phyloP scores from a whole-genome alignment of 2,113 vertebrate species.

The Cinclus cinclus region DNA sequence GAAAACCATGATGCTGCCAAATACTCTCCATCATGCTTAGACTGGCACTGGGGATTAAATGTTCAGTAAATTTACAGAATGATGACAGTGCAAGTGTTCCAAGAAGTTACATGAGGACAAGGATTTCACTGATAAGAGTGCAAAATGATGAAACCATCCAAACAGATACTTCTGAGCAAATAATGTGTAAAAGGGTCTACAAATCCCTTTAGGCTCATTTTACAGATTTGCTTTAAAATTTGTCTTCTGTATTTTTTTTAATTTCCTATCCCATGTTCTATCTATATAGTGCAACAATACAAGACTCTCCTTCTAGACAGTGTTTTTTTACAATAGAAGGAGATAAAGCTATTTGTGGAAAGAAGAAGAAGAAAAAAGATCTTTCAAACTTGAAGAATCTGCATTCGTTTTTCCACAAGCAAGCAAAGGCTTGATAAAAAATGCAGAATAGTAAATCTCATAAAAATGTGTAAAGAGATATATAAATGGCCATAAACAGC shows the following conservation, averaged over 20 bases:
- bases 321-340: not conserved
- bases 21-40: not conserved
- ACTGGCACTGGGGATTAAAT: not conserved
- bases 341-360: not conserved
- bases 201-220: not conserved
- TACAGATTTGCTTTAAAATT: not conserved
- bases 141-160: not conserved
- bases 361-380: not conserved
- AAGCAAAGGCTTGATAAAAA: not conserved
- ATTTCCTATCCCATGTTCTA: not conserved
- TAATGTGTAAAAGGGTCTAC: not conserved
- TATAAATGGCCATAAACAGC: not conserved
- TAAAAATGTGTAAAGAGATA: not conserved
- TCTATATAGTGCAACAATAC: not conserved
- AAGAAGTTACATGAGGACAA: not conserved
- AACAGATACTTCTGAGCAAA: not conserved
- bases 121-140: not conserved
- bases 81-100: not conserved
- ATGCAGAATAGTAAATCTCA: not conserved
- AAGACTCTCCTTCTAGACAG: not conserved
- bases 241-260: not conserved
- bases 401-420: not conserved
- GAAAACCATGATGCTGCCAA: not conserved
- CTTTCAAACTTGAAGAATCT: not conserved
- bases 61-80: no score